phyloP scores from a whole-genome alignment of 1,140 invertebrate species.

The Zaprionus tsacasi region DNA sequence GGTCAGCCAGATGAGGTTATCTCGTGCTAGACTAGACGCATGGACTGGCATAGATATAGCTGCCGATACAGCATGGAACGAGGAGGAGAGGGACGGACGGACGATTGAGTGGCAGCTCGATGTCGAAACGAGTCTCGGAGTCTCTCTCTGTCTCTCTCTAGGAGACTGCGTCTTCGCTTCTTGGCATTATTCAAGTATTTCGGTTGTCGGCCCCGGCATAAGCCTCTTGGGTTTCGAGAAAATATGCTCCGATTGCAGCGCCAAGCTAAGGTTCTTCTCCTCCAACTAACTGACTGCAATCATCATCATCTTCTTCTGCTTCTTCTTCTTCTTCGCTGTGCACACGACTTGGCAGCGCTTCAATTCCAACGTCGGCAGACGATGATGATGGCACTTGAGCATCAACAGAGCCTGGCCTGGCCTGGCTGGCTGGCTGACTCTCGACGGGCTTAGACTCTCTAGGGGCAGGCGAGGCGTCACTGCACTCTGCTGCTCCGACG shows the following conservation, averaged over 20 bases:
- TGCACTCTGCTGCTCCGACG: constrained; percentile 7
- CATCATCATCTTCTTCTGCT: neutral
- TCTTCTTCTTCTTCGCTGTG: constrained; percentile 13
- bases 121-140: constrained; percentile 4
- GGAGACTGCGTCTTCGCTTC: constrained; percentile 11
- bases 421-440: constrained; percentile 9
- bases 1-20: constrained; percentile 32
- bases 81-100: neutral
- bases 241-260: constrained; percentile 9
- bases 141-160: neutral
- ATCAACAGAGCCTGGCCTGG: constrained; percentile 9
- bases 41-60: constrained; percentile 46
- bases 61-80: constrained; percentile 42
- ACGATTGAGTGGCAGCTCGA: constrained; percentile 33
- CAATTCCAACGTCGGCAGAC: constrained; percentile 62
- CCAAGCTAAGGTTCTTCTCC: constrained; percentile 1
- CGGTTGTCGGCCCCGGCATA: constrained; percentile 66
- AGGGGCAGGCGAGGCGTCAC: constrained; percentile 28
- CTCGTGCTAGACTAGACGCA: constrained; percentile 53
- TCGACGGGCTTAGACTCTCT: constrained; percentile 60
- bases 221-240: constrained; percentile 64
- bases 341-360: constrained; percentile 52
- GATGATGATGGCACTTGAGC: constrained; percentile 71
- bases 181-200: constrained; percentile 60
- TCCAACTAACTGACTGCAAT: neutral